Evolutionary conservation across 2,113 vertebrate genomes (phyloP), one percentile per base, ranked within the genome.

Genomic region (Protobothrops flavoviridis): DNA sequence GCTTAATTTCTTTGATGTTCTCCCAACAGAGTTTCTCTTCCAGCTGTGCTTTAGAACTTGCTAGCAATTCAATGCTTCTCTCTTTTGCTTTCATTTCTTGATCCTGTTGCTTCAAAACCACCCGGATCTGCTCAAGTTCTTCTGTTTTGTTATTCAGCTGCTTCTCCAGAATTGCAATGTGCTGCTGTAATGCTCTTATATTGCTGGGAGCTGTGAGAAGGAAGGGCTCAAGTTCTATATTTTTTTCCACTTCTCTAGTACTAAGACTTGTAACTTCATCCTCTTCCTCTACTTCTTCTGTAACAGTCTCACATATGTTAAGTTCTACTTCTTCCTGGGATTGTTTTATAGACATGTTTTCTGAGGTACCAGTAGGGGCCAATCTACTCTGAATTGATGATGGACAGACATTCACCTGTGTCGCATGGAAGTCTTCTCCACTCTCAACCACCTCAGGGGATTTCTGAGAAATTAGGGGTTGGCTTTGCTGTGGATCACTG

Each of bases 21-120:
- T 95, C 89, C 2, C 0, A 56, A 91, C 91, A 91, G 45, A 98
- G 95, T 89, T 95, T 94, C 85, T 96, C 96, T 89, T 97, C 96
- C 90, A 97, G 94, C 61, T 93, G 96, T 91, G 96, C 98, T 95
- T 97, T 96, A 94, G 96, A 97, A 96, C 50, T 97, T 94, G 97
- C 97, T 53, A 99, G 95, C 92, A 98, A 97, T 81, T 97, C 94
- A 94, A 99, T 99, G 95, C 92, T 98, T 69, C 97, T 97, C 85
- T 98, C 98, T 89, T 98, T 99, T 90, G 96, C 94, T 95, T 98
- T 97, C 94, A 98, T 98, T 91, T 99, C 98, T 3, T 98, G 97
- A 50, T 98, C 96, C 95, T 99, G 98, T 93, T 97, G 97, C 93
- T 97, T 97, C 90, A 99, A 95, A 94, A 98, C 95, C 11, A 92